Evolutionary conservation across 2,113 vertebrate genomes (phyloP).

Genomic region (Gopherus flavomarginatus): DNA sequence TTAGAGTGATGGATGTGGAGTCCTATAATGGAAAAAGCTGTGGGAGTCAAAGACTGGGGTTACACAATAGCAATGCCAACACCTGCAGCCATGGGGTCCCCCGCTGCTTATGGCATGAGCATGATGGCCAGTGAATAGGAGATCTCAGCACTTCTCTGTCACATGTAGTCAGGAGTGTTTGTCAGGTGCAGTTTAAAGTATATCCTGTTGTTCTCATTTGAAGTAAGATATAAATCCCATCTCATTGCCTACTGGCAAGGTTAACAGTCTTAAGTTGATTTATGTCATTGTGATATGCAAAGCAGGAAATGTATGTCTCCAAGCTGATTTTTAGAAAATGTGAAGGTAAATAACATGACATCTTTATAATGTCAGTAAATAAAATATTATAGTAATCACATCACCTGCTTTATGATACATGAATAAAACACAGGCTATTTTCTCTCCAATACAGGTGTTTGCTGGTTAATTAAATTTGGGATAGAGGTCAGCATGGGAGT

Average conservation of each 20-base stretch:
- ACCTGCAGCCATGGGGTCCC: not conserved
- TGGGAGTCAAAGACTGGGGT: not conserved
- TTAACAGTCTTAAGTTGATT: not conserved
- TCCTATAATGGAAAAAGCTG: constrained; percentile 46
- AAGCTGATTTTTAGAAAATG: not conserved
- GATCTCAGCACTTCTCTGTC: not conserved
- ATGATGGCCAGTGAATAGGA: not conserved
- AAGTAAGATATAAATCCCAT: not conserved
- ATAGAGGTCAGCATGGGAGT: not conserved
- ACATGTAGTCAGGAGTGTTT: not conserved
- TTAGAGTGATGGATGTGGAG: constrained; percentile 22
- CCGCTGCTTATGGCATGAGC: not conserved
- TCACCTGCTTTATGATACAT: not conserved
- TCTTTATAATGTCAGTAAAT: not conserved
- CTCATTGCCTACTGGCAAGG: not conserved
- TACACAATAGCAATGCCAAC: constrained; percentile 5
- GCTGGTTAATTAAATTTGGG: not conserved
- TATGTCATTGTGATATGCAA: not conserved
- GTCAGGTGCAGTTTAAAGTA: not conserved
- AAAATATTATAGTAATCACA: not conserved
- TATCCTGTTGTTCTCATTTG: not conserved
- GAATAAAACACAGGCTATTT: not conserved
- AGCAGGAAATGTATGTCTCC: not conserved
- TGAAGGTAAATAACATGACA: not conserved
- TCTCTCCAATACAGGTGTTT: not conserved